Base-by-base conservation (phyloP, 1,140 invertebrate genomes). In the Drepana arcuata region DNA sequence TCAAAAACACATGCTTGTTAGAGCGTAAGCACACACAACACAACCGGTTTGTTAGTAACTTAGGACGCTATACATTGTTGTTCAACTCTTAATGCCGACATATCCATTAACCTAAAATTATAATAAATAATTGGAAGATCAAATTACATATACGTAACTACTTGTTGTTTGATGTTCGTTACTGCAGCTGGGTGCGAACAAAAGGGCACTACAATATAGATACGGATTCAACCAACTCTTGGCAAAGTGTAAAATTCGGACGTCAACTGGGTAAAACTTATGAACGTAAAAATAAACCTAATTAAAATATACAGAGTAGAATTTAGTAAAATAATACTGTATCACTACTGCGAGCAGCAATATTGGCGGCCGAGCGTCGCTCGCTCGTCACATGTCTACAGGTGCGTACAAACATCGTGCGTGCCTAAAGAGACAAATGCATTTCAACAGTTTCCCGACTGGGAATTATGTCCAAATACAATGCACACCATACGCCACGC, bases 1-100 rank as follows among this genome's bases (percentile, higher is more conserved):
- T 63, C 68, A 66, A 67, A 81, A 79, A 81, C 78, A 72, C 78
- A 82, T 79, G 72, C 72, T 69, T 78, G 74, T 79, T 82, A 79
- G 71, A 67, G 56, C 66, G 57, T 73, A 78, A 79, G 75, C 71
- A 70, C 77, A 80, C 72, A 79, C 77, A 63, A 82, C 78, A 82
- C 78, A 82, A 82, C 78, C 78, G 57, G 65, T 58, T 69, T 67
- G 74, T 82, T 82, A 82, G 78, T 82, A 75, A 64, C 61, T 74
- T n/a, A 60, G 55, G 74, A 56, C 54, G 59, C 49, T 45, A 61
- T 56, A 71, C 47, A 68, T 75, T 75, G 71, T 69, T 77, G 70
- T 62, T 66, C 61, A 58, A 68, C 59, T 59, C 59, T 62, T 67
- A 60, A 66, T 49, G 64, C 48, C 50, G 43, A 57, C 53, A 61